A percentile compares a stretch with the other conserved stretches of the same genome.
These are phyloP conservation scores for Pseudorasbora parva DNA, from an alignment of 2,113 vertebrate species.

Conservation along the genomic window DNA sequence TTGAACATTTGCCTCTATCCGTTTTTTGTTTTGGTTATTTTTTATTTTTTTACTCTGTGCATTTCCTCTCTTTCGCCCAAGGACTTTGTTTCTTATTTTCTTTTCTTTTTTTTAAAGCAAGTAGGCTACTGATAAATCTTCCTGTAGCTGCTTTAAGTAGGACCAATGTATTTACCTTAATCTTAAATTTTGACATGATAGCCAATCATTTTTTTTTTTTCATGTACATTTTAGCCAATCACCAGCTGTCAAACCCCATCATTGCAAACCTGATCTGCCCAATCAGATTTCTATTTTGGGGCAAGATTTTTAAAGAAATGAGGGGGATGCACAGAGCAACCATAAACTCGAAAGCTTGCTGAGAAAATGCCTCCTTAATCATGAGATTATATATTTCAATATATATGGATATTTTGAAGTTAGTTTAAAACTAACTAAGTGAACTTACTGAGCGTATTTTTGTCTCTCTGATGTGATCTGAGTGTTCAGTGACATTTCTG, in stretches of 20 bases:
- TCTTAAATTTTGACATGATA: slow-evolving; percentile 30
- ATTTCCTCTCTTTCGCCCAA: slow-evolving; percentile 50
- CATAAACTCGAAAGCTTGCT: slow-evolving; percentile 52
- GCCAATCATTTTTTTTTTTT: slow-evolving; percentile 34
- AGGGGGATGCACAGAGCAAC: slow-evolving; percentile 48
- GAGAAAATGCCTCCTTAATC: slow-evolving; percentile 70
- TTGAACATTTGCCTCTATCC: slow-evolving; percentile 56
- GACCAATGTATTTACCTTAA: slow-evolving; percentile 46
- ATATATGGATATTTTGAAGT: slow-evolving; percentile 70
- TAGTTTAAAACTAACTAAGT: slow-evolving; percentile 65
- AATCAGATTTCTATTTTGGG: slow-evolving; percentile 45
- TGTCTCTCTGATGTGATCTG: slow-evolving; percentile 66
- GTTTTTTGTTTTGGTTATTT: background rate
- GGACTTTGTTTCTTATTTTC: slow-evolving; percentile 6
- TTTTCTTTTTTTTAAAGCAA: slow-evolving; percentile 23
- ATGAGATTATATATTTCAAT: slow-evolving; percentile 65
- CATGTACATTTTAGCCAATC: slow-evolving; percentile 42
- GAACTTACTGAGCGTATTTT: slow-evolving; percentile 68
- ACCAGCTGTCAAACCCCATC: slow-evolving; percentile 26
- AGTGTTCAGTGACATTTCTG: slow-evolving; percentile 69
- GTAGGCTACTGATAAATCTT: slow-evolving; percentile 32
- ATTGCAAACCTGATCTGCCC: slow-evolving; percentile 39
- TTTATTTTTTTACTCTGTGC: slow-evolving; percentile 50
- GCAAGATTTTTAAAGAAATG: slow-evolving; percentile 30
- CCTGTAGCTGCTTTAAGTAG: slow-evolving; percentile 42